Evolutionary conservation across 2,113 vertebrate genomes (phyloP), one percentile per base, ranked within the genome.

Genomic region (Dunckerocampus dactyliophorus): DNA sequence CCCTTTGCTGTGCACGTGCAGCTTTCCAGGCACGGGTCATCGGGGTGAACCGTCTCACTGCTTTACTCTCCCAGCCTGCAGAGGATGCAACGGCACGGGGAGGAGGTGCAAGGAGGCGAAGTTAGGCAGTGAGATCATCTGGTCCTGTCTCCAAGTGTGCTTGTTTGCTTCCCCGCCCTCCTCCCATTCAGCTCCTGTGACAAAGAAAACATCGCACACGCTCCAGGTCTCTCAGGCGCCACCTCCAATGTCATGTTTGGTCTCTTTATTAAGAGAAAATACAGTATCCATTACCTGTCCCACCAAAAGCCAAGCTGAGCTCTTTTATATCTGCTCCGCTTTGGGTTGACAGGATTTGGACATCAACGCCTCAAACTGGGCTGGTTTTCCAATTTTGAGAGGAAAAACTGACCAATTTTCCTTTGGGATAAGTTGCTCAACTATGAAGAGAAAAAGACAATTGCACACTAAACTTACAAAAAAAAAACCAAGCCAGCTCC

Each of bases 71-170:
- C 31, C n/a, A 20, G 39, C 34, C 75, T 77, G 69, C 17, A 57
- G 63, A 67, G 62, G 74, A 75, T 65, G 61, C 54, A 67, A 47
- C 21, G 63, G 53, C 60, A 68, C 17, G 28, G 67, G 60, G 47
- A 74, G 67, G 62, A 58, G 74, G 49, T 22, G 53, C 5, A 14
- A 59, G 59, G 24, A 34, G 59, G 66, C 71, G 82, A 88, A 42
- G 54, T 56, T 42, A 42, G 37, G 34, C 69, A 70, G 61, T 89
- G 85, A 88, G 77, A 72, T 90, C 82, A 90, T 85, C 67, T 56
- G 65, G 65, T 61, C 58, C 63, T 65, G 45, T 65, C 69, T 78
- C 62, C 71, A 65, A 69, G 82, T 75, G 47, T 61, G 48, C 60
- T 71, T 49, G 66, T 69, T 81, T 77, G 52, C 47, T 53, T 74